Conservation (phyloP, 2,113 vertebrate genomes). For the Pangasianodon gigas region DNA sequence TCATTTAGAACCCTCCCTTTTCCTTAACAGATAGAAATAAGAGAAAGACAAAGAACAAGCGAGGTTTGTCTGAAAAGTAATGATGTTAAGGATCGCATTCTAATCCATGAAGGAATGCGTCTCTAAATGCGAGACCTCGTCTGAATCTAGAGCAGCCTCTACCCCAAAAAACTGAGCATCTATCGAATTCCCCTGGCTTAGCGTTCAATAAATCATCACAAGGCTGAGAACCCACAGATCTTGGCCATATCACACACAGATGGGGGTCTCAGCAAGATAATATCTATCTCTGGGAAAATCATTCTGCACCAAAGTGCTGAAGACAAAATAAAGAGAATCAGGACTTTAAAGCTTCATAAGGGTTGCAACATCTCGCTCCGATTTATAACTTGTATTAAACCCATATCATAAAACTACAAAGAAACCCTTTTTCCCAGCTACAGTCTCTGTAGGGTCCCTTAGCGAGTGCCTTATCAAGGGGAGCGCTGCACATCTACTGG, state of each 20-base stretch:
- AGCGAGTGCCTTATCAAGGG: slow-evolving; percentile 53
- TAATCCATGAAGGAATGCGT: slow-evolving; percentile 7
- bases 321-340: neutral
- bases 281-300: neutral
- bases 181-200: slow-evolving; percentile 8
- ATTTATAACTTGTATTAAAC: slow-evolving; percentile 61
- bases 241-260: neutral
- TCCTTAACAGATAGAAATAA: neutral
- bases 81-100: neutral
- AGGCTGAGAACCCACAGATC: slow-evolving; percentile 36
- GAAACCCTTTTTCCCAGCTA: slow-evolving; percentile 55
- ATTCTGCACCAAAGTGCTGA: neutral
- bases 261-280: slow-evolving; percentile 1
- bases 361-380: neutral
- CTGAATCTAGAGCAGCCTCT: slow-evolving; percentile 29
- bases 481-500: slow-evolving; percentile 55
- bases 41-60: neutral
- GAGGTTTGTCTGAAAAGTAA: neutral
- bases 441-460: slow-evolving; percentile 46
- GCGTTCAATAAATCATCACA: slow-evolving; percentile 55
- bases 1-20: neutral
- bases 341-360: neutral
- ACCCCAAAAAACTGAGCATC: slow-evolving; percentile 15
- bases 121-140: slow-evolving; percentile 29
- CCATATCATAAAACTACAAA: slow-evolving; percentile 17